Evolutionary conservation across 2,113 vertebrate genomes (phyloP).

Genomic region (Halichoeres trimaculatus): DNA sequence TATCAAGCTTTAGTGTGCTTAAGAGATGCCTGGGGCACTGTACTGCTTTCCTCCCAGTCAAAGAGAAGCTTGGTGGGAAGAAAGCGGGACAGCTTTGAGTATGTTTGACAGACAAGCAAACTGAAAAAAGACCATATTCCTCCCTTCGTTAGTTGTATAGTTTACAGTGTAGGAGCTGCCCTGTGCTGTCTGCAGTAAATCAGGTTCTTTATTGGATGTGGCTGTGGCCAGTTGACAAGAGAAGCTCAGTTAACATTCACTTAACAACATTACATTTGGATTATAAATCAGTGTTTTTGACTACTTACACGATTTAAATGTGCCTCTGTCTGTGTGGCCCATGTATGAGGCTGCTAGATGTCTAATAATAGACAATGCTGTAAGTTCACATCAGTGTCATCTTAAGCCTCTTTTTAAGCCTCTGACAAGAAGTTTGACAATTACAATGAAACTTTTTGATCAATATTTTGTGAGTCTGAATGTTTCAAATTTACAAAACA

Average conservation of each 20-base stretch:
- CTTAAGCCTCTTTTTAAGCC: too few relatives aligned
- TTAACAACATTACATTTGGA: background rate
- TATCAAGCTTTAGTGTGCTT: conserved; percentile 61
- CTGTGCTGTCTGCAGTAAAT: conserved; percentile 18
- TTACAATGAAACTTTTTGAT: too few relatives aligned
- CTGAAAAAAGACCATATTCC: conserved; percentile 24
- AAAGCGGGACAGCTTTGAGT: conserved; percentile 1
- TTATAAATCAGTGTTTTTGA: background rate
- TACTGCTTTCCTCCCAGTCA: conserved; percentile 37
- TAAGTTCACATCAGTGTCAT: too few relatives aligned
- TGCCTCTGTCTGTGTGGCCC: background rate
- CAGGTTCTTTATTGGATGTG: background rate
- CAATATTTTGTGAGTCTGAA: too few relatives aligned
- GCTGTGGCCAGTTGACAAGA: background rate
- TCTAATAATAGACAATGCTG: background rate
- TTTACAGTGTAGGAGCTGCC: background rate
- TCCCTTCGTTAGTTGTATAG: conserved; percentile 25
- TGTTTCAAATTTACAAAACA: too few relatives aligned
- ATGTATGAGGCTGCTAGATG: background rate
- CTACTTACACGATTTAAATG: too few relatives aligned
- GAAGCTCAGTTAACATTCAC: conserved; percentile 18
- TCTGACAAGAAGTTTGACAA: too few relatives aligned
- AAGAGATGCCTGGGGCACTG: conserved; percentile 55
- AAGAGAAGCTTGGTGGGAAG: conserved; percentile 7
- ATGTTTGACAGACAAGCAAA: conserved; percentile 37